Evolutionary conservation across 2,888 invertebrate species (phyloP).

Genomic region (Scaptomyza cyrtandrae): DNA sequence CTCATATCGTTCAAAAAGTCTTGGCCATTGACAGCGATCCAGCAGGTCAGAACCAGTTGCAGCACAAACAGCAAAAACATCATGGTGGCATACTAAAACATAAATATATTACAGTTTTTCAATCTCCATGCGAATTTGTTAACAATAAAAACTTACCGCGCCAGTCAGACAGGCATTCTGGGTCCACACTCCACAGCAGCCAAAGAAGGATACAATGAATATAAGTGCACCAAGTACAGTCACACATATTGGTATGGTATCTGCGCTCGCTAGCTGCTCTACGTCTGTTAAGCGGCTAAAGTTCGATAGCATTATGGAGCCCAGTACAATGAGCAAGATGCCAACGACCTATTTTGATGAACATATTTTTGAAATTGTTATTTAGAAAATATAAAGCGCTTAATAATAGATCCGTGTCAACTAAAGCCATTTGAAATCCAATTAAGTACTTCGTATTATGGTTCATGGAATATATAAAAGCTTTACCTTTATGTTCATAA

Average conservation of each 20-base stretch:
- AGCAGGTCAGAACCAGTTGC: constrained; percentile 90
- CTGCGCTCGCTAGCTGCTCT: constrained; percentile 84
- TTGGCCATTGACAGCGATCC: constrained; percentile 88
- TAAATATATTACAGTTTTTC: background rate
- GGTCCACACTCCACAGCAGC: constrained; percentile 94
- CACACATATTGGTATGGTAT: constrained; percentile 88
- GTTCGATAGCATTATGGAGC: constrained; percentile 88
- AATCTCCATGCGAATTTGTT: background rate
- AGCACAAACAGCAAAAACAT: constrained; percentile 89
- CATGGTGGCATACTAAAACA: constrained; percentile 88
- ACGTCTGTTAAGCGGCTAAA: constrained; percentile 85
- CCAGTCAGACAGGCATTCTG: constrained; percentile 94
- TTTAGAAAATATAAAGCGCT: background rate
- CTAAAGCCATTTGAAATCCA: too few species aligned
- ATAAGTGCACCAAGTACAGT: constrained; percentile 89
- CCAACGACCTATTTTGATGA: constrained; percentile 87
- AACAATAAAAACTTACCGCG: constrained; percentile 87
- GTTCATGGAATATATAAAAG: background rate
- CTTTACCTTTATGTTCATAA: background rate
- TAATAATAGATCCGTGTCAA: background rate
- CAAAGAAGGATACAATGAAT: constrained; percentile 93
- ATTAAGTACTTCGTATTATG: background rate
- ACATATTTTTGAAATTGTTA: background rate
- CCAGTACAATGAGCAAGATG: constrained; percentile 88
- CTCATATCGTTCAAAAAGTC: constrained; percentile 86